A percentile compares a stretch with the other conserved stretches of the same genome.
Evolutionary conservation across 2,888 invertebrate genomes (phyloP).

Genomic region (Drosophila mulleri): DNA sequence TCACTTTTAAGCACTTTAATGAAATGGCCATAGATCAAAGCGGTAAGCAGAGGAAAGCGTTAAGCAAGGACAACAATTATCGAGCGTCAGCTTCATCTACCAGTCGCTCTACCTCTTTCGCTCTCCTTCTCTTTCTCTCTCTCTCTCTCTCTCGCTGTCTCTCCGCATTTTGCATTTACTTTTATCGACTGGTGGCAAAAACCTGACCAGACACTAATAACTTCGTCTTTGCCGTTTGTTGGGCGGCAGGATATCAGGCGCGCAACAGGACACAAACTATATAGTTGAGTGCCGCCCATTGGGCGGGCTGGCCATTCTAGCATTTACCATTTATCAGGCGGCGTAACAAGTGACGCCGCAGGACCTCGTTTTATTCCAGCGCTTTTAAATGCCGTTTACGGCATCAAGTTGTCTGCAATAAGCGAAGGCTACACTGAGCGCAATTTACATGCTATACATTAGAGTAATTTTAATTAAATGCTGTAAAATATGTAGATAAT

Average conservation of each 20-base stretch:
- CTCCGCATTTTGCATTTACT: constrained; percentile 57
- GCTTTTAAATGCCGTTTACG: constrained; percentile 59
- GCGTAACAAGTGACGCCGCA: constrained; percentile 71
- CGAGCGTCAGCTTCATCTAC: constrained; percentile 14
- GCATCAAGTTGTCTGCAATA: constrained; percentile 36
- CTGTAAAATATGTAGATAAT: no score
- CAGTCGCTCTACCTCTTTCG: no score
- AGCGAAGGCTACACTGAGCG: constrained; percentile 35
- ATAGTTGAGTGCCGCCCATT: constrained; percentile 6
- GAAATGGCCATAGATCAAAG: constrained; percentile 62
- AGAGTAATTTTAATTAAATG: background rate
- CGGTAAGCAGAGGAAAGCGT: constrained; percentile 23
- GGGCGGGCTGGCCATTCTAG: background rate
- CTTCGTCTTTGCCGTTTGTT: constrained; percentile 59
- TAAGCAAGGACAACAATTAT: constrained; percentile 49
- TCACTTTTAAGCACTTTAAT: constrained; percentile 58
- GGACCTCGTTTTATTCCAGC: constrained; percentile 60
- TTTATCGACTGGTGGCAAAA: constrained; percentile 54
- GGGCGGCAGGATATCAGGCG: constrained; percentile 39
- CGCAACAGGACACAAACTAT: constrained; percentile 60
- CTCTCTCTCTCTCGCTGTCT: no score
- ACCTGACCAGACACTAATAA: constrained; percentile 54
- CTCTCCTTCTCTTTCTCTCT: background rate
- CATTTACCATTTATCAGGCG: constrained; percentile 63
- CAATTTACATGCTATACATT: background rate